Conservation (phyloP, 2,113 vertebrate genomes). For the Ophiodon elongatus region DNA sequence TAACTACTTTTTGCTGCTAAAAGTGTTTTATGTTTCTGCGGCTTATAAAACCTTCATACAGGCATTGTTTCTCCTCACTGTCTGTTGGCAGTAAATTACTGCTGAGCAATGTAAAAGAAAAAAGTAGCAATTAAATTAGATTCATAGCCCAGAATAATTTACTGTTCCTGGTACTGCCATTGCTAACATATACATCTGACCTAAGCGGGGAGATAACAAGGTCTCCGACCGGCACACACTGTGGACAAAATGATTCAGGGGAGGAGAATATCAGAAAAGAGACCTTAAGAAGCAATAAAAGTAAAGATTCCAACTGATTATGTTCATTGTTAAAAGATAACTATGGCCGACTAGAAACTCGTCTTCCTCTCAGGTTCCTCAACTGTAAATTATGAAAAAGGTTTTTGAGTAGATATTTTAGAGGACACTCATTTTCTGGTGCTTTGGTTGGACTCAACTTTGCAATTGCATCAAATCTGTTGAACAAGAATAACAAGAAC, state of each 20-base stretch:
- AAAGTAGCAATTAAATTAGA: constrained; percentile 73
- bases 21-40: constrained; percentile 1
- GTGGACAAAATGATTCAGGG: background rate
- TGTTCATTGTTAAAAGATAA: background rate
- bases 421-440: background rate
- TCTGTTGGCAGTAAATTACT: constrained; percentile 54
- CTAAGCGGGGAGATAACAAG: constrained; percentile 46
- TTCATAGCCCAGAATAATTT: constrained; percentile 68
- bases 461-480: background rate
- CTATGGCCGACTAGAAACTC: too few species aligned
- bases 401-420: background rate
- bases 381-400: constrained; percentile 8
- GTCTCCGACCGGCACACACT: constrained; percentile 27
- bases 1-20: background rate
- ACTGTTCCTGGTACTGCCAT: constrained; percentile 16
- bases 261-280: background rate
- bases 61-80: constrained; percentile 41
- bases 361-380: constrained; percentile 9
- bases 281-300: background rate
- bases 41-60: constrained; percentile 17
- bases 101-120: constrained; percentile 28
- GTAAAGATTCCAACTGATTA: background rate
- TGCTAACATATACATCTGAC: constrained; percentile 67
- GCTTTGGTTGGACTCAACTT: background rate
- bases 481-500: background rate